phyloP scores from a whole-genome alignment of 2,113 vertebrate genomes.

The Illadopsis cleaveri region DNA sequence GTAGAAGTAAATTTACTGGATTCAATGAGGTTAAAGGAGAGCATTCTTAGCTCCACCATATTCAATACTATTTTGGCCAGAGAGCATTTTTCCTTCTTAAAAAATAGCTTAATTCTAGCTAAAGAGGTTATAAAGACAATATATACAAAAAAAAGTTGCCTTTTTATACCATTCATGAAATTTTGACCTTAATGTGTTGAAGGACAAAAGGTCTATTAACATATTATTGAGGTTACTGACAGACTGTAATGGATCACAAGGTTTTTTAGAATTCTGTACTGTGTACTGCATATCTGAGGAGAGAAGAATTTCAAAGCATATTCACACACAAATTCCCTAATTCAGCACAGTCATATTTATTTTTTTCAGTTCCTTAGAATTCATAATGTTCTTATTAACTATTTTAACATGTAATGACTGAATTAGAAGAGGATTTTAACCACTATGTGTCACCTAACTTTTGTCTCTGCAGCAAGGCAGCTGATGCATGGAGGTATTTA shows the following conservation, averaged over 20 bases:
- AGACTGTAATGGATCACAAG: background rate
- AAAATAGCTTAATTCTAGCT: background rate
- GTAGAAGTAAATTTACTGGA: background rate
- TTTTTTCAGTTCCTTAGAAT: background rate
- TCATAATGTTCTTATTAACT: background rate
- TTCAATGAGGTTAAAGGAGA: background rate
- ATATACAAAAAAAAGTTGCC: background rate
- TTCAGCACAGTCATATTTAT: background rate
- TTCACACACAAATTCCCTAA: background rate
- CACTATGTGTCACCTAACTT: background rate
- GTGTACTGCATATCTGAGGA: background rate
- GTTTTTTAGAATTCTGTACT: background rate
- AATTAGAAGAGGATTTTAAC: background rate
- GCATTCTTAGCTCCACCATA: background rate
- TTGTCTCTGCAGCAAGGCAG: background rate
- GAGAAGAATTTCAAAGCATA: background rate
- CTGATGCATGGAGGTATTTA: background rate
- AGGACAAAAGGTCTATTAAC: background rate
- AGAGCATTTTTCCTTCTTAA: background rate
- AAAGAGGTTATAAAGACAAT: background rate
- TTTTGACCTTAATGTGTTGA: background rate
- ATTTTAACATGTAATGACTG: background rate
- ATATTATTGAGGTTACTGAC: background rate
- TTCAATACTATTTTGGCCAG: background rate
- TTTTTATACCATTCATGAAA: background rate